Base-by-base conservation (phyloP, 2,113 vertebrate species). In the Mohoua ochrocephala region DNA sequence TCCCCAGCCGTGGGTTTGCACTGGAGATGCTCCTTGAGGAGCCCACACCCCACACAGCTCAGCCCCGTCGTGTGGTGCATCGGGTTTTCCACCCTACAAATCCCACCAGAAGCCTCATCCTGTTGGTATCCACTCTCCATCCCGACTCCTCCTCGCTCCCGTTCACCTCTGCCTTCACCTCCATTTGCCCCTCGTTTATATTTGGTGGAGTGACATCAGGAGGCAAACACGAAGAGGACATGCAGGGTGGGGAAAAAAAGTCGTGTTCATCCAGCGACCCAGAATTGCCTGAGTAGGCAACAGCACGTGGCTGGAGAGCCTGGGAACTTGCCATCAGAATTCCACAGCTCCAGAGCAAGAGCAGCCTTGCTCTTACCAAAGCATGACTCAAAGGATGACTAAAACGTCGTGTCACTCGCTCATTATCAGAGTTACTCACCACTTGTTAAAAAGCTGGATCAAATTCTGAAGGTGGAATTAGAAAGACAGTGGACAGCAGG, bases 41-140 rank as follows among this genome's bases (percentile, higher is more conserved):
- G 49, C 76, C 42, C 39, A 61, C 3, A 4, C 15, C 86, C 67
- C 14, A 13, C 49, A 67, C 22, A 93, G 70, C 77, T 90, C 91
- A 74, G 82, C 35, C 56, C 27, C 7, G 57, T 11, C 0, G 1
- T 10, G 30, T 49, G 24, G 9, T 22, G 1, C 3, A 1, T 2
- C 24, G 2, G 18, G 24, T 59, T 87, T 67, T 22, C 67, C 17
- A 44, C 6, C 7, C 9, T 6, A 42, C 47, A 74, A 9, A 87
- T 26, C 21, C 2, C 16, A 70, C 14, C 45, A 84, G 69, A 11
- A 83, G 44, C 30, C 42, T 68, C 3, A 1, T 18, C 7, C 22
- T 1, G 1, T 7, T 78, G 50, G 24, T 33, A 54, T 13, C 7
- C 5, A 61, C 42, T 23, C 45, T 83, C 60, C 78, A 50, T 53